Conservation (phyloP, 2,113 vertebrate genomes). For the Lepisosteus osseus region DNA sequence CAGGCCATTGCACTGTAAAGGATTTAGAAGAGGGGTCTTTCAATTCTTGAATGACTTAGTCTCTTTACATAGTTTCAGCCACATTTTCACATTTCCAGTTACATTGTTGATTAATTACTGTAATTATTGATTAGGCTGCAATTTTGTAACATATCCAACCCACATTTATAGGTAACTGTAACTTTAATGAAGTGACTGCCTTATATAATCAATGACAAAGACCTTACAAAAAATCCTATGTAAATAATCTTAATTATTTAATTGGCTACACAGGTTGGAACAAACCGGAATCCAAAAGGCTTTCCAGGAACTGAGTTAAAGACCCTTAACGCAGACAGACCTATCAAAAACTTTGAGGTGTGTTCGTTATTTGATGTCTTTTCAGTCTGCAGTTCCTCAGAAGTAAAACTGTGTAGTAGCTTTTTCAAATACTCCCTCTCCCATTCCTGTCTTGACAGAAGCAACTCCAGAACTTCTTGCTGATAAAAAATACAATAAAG, state of each 20-base stretch:
- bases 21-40: too few species aligned
- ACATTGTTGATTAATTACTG: too few species aligned
- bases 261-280: background rate
- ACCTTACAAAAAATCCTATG: background rate
- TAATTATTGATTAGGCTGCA: too few species aligned
- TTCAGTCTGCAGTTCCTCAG: slow-evolving; percentile 39
- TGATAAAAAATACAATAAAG: slow-evolving; percentile 22
- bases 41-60: too few species aligned
- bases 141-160: background rate
- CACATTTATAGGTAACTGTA: background rate
- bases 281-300: background rate
- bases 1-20: too few species aligned
- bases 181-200: too few species aligned
- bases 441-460: slow-evolving; percentile 60
- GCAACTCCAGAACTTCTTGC: slow-evolving; percentile 50
- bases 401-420: slow-evolving; percentile 46
- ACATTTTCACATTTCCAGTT: too few species aligned
- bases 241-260: background rate
- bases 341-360: slow-evolving; percentile 28
- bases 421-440: slow-evolving; percentile 56
- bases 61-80: too few species aligned
- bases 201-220: background rate
- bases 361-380: slow-evolving; percentile 11
- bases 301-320: slow-evolving; percentile 4
- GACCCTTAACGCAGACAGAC: background rate